Base-by-base conservation (phyloP, 2,797 vertebrate species). In the Heterohyrax brucei region DNA sequence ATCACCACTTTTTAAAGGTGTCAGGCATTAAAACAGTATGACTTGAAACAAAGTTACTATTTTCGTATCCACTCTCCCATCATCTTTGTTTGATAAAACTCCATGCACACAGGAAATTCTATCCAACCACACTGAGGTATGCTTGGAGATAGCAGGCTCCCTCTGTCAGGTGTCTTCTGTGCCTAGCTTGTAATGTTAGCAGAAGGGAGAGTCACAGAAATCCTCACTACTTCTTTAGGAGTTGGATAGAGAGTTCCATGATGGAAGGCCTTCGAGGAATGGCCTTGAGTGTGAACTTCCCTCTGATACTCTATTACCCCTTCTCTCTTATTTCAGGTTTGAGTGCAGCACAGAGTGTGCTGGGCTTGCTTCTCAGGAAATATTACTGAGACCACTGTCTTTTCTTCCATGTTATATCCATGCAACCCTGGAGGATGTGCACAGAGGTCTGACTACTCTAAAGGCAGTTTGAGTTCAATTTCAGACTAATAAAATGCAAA, bases 71-170 rank as follows among this genome's bases (percentile, higher is more conserved):
- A 62, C 59, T 88, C 56, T 48, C 22, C 92, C 68, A 16, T 76
- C 48, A 53, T 24, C n/a, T 8, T 72, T 59, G 21, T 66, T 64
- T 14, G 56, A 19, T 81, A n/a, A 44, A 30, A 73, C 22, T 1
- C 8, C 14, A 44, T 10, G 24, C 50, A 44, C 30, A 61, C 53
- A 70, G 56, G 64, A 46, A 76, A 4, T 7, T 7, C 14, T 21
- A 24, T 21, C 16, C 4, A 2, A 7, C 44, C 61, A 39, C 46
- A 33, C 0, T 56, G 39, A 7, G 22, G 10, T 68, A 3, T 8
- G n/a, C 39, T 26, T 10, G 73, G 12, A 33, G 5, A 73, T 50
- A 33, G 46, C 18, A 76, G 13, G 9, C 12, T 81, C 48, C 44
- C 1, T 39, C 62, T 33, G 16, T 44, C 24, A 12, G 68, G 21